These are phyloP conservation scores for Pagetopsis macropterus DNA, from an alignment of 2,797 vertebrate genomes.

Conservation along the genomic window DNA sequence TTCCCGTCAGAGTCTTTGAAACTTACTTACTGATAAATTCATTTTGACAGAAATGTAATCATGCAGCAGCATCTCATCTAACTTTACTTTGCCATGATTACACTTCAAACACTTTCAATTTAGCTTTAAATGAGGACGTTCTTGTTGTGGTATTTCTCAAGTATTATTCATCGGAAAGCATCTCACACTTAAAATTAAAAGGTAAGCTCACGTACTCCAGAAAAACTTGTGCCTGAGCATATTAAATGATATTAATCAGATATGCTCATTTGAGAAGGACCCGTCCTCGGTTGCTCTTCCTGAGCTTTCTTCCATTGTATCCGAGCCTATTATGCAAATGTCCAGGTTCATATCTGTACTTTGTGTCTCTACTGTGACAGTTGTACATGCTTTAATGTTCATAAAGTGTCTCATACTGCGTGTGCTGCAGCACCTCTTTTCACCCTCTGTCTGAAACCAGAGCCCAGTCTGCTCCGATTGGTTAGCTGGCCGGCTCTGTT, in stretches of 20 bases:
- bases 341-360: no score
- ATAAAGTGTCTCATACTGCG: no score
- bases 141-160: slow-evolving; percentile 48
- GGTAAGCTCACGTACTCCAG: slow-evolving; percentile 8
- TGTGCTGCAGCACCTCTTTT: no score
- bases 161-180: slow-evolving; percentile 29
- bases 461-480: no score
- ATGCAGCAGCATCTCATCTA: slow-evolving; percentile 45
- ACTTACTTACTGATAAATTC: slow-evolving; percentile 29
- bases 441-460: no score
- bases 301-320: not conserved
- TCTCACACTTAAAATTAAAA: slow-evolving; percentile 33
- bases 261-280: not conserved
- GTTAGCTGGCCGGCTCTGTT: no score
- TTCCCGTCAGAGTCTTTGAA: slow-evolving; percentile 26
- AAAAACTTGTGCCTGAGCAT: slow-evolving; percentile 8
- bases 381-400: no score
- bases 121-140: slow-evolving; percentile 34
- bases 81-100: slow-evolving; percentile 25
- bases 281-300: not conserved
- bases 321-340: no score
- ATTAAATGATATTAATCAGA: slow-evolving; percentile 3
- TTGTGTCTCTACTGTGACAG: no score
- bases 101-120: slow-evolving; percentile 50
- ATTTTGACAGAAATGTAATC: slow-evolving; percentile 53